Base-by-base conservation (phyloP, 2,888 invertebrate genomes). In the Pseudoips prasinana region DNA sequence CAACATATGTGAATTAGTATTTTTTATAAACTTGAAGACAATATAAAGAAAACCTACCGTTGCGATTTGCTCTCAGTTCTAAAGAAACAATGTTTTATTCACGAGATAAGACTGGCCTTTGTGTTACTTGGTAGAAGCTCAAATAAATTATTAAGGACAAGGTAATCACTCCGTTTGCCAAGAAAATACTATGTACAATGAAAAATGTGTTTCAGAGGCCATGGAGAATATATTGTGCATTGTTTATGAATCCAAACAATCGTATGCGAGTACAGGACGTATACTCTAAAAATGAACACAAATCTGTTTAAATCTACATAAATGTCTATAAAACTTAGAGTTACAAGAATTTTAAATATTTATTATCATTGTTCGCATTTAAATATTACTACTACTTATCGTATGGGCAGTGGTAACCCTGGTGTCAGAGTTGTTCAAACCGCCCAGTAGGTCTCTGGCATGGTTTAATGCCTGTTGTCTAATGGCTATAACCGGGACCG, bases 141-240 rank as follows among this genome's bases (percentile, higher is more conserved):
- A 71, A 75, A 81, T 82, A 78, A 77, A 82, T 80, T 79, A 81
- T 77, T 80, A 73, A 80, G 62, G 61, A 69, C 67, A 70, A 73
- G 68, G 75, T 79, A 77, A 83, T 83, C 76, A 77, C 72, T 80
- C 73, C 61, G 72, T 74, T 78, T 70, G 70, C 66, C 59, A 69
- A 66, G 65, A 72, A 71, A 72, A 70, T 65, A 66, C 66, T 62
- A 58, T 57, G 55, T 63, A 63, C 67, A 64, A 63, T 67, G 66
- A 67, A 72, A 73, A 73, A 73, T 71, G 64, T 29, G 39, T 66
- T 68, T 66, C 66, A 64, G 60, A 57, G 59, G 55, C 65, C 55
- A 58, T 63, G 54, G 51, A 58, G 61, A 61, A 64, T 58, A 60
- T 64, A 56, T 51, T 51, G 48, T 64, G 48, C 49, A 69, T 67